A percentile compares a stretch with the other conserved stretches of the same genome.
Conservation (phyloP, 1,140 invertebrate species). For the Bombus pascuorum region DNA sequence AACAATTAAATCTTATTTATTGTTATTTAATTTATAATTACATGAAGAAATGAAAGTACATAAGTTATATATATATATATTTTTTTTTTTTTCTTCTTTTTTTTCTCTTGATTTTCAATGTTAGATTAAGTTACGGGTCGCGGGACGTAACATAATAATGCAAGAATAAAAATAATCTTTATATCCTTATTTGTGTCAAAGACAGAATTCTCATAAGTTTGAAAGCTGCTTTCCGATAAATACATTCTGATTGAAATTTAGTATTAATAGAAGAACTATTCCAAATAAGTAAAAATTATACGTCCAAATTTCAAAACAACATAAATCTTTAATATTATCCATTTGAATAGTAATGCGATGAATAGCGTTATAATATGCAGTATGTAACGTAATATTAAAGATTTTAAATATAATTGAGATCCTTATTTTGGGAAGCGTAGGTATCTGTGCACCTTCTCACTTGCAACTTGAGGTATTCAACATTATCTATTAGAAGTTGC, state of each 20-base stretch:
- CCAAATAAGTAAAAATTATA: neutral
- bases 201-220: neutral
- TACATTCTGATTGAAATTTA: neutral
- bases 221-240: neutral
- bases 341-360: neutral
- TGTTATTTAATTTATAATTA: neutral
- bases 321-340: conserved; percentile 1
- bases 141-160: neutral
- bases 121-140: no score
- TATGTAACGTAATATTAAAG: conserved; percentile 11
- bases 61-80: neutral
- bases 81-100: no score
- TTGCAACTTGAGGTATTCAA: conserved; percentile 27
- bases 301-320: neutral
- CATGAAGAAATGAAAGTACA: neutral
- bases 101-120: no score
- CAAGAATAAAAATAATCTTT: neutral
- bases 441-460: conserved; percentile 31
- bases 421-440: conserved; percentile 37
- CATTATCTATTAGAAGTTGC: conserved; percentile 31
- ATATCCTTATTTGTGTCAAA: neutral
- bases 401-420: conserved; percentile 5
- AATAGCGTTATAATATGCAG: neutral
- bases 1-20: neutral
- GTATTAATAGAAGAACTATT: neutral